Evolutionary conservation across 2,888 invertebrate species (phyloP).

Genomic region (Agapostemon virescens): DNA sequence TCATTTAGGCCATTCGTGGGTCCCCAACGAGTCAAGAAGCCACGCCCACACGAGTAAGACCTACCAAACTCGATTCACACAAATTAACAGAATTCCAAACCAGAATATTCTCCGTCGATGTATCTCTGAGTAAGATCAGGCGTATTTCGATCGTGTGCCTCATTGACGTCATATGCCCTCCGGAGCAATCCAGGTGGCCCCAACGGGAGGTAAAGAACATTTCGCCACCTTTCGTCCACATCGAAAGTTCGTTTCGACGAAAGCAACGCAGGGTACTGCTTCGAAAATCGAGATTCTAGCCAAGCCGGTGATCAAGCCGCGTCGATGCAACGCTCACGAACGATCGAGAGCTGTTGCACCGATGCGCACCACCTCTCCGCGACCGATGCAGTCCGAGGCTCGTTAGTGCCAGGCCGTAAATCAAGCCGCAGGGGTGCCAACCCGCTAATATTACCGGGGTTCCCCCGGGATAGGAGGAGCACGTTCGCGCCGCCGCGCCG

Average conservation of each 20-base stretch:
- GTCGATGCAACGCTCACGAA: conserved; percentile 36
- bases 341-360: conserved; percentile 56
- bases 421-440: conserved; percentile 80
- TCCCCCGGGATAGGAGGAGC: conserved; percentile 70
- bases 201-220: background rate
- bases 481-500: conserved; percentile 71
- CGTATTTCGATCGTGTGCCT: background rate
- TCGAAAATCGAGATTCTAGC: conserved; percentile 36
- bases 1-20: no score
- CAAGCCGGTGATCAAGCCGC: conserved; percentile 50
- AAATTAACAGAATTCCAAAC: background rate
- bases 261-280: background rate
- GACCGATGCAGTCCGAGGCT: conserved; percentile 67
- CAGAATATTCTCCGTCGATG: background rate
- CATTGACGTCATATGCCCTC: background rate
- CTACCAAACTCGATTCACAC: background rate
- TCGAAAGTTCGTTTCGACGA: background rate
- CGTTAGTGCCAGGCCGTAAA: conserved; percentile 79
- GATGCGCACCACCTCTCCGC: conserved; percentile 58
- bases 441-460: conserved; percentile 75
- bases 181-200: background rate
- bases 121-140: background rate
- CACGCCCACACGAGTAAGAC: background rate
- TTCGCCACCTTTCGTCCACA: background rate
- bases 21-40: no score